Conservation (phyloP, 2,113 vertebrate species). For the Notarius lentiginosus region DNA sequence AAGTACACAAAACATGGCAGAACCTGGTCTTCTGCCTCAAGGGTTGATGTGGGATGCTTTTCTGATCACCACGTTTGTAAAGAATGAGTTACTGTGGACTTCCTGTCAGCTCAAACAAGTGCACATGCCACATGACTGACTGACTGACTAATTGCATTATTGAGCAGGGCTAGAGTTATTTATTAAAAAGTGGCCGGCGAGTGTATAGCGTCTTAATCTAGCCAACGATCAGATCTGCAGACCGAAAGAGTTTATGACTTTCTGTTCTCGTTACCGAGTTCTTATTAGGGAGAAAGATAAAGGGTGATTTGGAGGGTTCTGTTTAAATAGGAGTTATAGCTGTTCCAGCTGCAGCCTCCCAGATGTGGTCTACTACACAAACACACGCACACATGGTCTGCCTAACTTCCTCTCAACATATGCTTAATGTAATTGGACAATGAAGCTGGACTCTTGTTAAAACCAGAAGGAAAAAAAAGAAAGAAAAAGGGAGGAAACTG, state of each 20-base stretch:
- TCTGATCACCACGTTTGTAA: neutral
- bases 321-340: slow-evolving; percentile 41
- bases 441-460: slow-evolving; percentile 59
- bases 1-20: neutral
- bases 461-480: slow-evolving; percentile 12
- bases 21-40: neutral
- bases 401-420: slow-evolving; percentile 59
- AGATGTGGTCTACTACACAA: slow-evolving; percentile 40
- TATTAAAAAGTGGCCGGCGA: neutral
- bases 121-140: neutral
- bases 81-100: neutral
- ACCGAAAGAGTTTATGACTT: slow-evolving; percentile 7
- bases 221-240: slow-evolving; percentile 19
- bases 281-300: slow-evolving; percentile 8
- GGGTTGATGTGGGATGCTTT: neutral
- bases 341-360: slow-evolving; percentile 34
- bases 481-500: slow-evolving; percentile 30
- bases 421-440: slow-evolving; percentile 68
- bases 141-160: neutral
- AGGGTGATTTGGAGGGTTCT: slow-evolving; percentile 10
- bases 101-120: neutral
- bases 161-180: neutral
- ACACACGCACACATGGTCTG: slow-evolving; percentile 60
- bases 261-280: neutral
- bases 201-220: neutral